Percentiles rank a stretch among this genome's conserved stretches.
Evolutionary conservation across 2,888 invertebrate genomes (phyloP).

Genomic region (Carcina quercana): DNA sequence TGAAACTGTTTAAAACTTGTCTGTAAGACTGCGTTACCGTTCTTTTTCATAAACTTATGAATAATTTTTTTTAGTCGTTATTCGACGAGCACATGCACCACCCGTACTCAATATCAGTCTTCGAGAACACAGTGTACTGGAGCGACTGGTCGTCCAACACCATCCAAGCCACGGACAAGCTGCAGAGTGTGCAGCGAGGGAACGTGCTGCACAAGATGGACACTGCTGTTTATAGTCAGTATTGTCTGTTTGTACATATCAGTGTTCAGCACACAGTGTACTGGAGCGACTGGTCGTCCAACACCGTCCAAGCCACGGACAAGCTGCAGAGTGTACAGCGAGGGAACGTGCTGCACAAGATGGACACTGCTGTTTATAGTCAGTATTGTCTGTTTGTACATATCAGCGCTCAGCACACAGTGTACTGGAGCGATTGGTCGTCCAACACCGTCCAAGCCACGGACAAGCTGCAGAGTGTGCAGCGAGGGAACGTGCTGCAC

Average conservation of each 20-base stretch:
- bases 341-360: too few species aligned
- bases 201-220: conserved; percentile 27
- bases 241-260: too few species aligned
- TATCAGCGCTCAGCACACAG: too few species aligned
- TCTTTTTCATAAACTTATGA: background rate
- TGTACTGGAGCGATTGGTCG: conserved; percentile 95
- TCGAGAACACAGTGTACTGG: conserved; percentile 93
- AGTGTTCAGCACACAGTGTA: conserved; percentile 89
- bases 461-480: conserved; percentile 77
- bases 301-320: conserved; percentile 82
- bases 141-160: conserved; percentile 88
- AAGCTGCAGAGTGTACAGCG: conserved; percentile 72
- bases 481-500: too few species aligned
- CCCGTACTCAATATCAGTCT: conserved; percentile 89
- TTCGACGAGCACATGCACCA: conserved; percentile 78
- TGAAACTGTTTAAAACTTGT: background rate
- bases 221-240: conserved; percentile 51
- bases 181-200: conserved; percentile 40
- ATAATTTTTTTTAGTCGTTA: conserved; percentile 45
- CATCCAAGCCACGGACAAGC: conserved; percentile 85
- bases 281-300: conserved; percentile 92
- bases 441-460: conserved; percentile 83
- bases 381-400: too few species aligned
- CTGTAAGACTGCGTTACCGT: background rate
- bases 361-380: too few species aligned